Evolutionary conservation across 2,888 invertebrate species (phyloP), one percentile per base, ranked within the genome.

Genomic region (Encarsia formosa): DNA sequence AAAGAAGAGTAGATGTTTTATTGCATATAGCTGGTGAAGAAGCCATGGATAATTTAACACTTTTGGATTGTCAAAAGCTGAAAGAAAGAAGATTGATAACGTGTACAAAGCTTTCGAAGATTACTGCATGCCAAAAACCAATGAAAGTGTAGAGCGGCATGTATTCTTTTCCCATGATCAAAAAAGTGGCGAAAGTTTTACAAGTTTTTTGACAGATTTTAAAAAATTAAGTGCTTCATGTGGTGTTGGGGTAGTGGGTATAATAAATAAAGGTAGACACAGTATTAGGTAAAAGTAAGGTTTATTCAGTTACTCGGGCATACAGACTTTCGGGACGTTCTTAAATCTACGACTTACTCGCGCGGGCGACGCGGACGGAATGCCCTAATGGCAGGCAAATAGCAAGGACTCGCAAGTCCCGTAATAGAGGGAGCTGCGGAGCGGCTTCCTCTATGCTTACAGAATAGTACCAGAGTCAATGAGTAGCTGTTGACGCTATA

Each of bases 11-110:
- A 4, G 63, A 60, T 22, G 59, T 65, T 41, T 60, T 65, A 19
- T 44, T 65, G 8, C 61, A 65, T 31, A 52, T 61, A 0, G 58
- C 63, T 26, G 63, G 63, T 4, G 52, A 61, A 3, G 65, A 65
- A 24, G 63, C 64, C 0, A 26, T 62, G 8, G 62, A 65, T 37
- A 59, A 32, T 65, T 38, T 34, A 59, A 65, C 13, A 64, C 60
- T 9, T 63, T 65, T 32, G 52, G 42, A 6, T 44, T 65, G n/a
- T 40, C 49, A 0, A 58, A 56, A 13, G 57, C 40, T 18, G 52
- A 63, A 3, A 57, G 56, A 15, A 57, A 58, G 29, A 35, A 58
- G 8, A 58, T 48, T 49, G 39, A 54, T 8, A 41, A 3, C 39
- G 61, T 64, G 4, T 1, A 42, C 3, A 29, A 55, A 31, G 56